Conservation (phyloP, 2,888 invertebrate genomes). For the Osmoderma eremita region DNA sequence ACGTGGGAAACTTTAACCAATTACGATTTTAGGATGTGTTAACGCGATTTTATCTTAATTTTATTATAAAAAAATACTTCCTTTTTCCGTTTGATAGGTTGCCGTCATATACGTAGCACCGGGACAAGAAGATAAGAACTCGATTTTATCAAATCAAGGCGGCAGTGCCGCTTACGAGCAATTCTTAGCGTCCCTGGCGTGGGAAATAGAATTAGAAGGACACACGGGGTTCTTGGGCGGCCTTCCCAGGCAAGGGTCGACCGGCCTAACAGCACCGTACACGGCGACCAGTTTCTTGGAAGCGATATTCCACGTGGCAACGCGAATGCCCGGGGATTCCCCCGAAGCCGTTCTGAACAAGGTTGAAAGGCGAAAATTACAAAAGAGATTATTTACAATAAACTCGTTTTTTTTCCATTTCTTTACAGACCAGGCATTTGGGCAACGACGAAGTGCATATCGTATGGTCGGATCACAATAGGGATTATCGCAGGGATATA, state of each 20-base stretch:
- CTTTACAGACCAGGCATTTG: slow-evolving; percentile 84
- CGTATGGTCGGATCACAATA: slow-evolving; percentile 97
- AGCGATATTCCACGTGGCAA: slow-evolving; percentile 97
- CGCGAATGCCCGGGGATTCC: slow-evolving; percentile 92
- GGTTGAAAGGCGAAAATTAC: too few relatives aligned
- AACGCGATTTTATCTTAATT: too few relatives aligned
- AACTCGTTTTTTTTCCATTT: background rate
- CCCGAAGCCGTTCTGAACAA: slow-evolving; percentile 89
- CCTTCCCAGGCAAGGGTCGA: slow-evolving; percentile 86
- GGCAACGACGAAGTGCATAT: slow-evolving; percentile 99
- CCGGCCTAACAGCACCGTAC: slow-evolving; percentile 95
- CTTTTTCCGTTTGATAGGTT: slow-evolving; percentile 64
- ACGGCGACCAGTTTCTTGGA: slow-evolving; percentile 93
- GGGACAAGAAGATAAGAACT: slow-evolving; percentile 96
- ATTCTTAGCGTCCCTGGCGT: slow-evolving; percentile 74
- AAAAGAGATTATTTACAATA: too few relatives aligned
- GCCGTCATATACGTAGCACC: slow-evolving; percentile 98
- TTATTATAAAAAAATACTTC: background rate
- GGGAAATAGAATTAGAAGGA: slow-evolving; percentile 90
- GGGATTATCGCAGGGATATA: slow-evolving; percentile 95
- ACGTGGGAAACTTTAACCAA: too few relatives aligned
- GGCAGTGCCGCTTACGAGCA: slow-evolving; percentile 95
- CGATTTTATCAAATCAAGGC: slow-evolving; percentile 89
- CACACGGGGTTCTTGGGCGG: slow-evolving; percentile 97
- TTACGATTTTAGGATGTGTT: too few relatives aligned